A percentile compares a stretch with the other conserved stretches of the same genome.
Evolutionary conservation across 2,113 vertebrate genomes (phyloP).

Genomic region (Bufo bufo): DNA sequence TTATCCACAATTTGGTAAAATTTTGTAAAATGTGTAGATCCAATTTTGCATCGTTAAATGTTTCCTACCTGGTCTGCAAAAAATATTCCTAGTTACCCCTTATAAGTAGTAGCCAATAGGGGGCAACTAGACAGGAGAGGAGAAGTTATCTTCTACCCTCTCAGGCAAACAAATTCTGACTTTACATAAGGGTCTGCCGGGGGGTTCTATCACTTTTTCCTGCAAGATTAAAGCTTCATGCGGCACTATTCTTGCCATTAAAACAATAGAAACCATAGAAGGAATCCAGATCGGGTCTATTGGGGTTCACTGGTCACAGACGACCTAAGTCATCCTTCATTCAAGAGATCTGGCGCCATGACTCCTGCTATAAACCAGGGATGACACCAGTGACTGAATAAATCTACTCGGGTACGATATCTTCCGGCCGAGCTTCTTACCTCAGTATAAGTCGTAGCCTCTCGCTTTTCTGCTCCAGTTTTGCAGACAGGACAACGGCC

Average conservation of each 20-base stretch:
- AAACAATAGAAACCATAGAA: no score
- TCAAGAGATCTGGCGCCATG: no score
- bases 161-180: not conserved
- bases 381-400: not conserved
- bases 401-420: not conserved
- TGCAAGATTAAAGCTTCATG: no score
- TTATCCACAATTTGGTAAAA: no score
- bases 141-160: not conserved
- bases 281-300: no score
- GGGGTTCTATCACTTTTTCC: no score
- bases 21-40: no score
- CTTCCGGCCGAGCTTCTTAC: constrained; percentile 63
- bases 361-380: no score
- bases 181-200: not conserved
- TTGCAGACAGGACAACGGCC: constrained; percentile 82
- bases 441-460: constrained; percentile 82
- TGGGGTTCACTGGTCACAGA: no score
- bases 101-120: not conserved
- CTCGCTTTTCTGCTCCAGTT: constrained; percentile 78
- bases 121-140: not conserved
- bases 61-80: not conserved
- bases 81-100: not conserved
- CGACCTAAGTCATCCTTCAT: no score
- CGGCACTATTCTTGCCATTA: no score
- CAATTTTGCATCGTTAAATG: no score